Percentiles rank a stretch among this genome's conserved stretches.
Evolutionary conservation across 2,797 vertebrate species (phyloP).

Genomic region (Spondyliosoma cantharus): DNA sequence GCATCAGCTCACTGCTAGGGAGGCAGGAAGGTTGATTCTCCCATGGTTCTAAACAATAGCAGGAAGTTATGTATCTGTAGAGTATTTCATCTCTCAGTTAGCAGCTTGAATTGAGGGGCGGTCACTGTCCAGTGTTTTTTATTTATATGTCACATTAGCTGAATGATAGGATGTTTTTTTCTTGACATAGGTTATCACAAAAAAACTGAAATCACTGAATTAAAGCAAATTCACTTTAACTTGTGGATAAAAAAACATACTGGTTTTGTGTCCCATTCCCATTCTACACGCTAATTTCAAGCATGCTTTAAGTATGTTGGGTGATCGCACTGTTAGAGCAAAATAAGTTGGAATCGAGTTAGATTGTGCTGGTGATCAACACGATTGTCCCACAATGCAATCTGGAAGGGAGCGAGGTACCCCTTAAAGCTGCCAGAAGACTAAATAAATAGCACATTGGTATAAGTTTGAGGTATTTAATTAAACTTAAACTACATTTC

Average conservation of each 20-base stretch:
- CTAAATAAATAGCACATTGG: background rate
- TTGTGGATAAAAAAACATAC: background rate
- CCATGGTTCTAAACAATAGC: slow-evolving; percentile 72
- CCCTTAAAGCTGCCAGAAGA: background rate
- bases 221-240: background rate
- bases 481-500: too few species aligned
- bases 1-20: slow-evolving; percentile 9
- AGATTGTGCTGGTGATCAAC: background rate
- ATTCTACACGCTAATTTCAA: background rate
- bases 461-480: too few species aligned
- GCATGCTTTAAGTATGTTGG: too few species aligned
- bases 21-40: slow-evolving; percentile 66
- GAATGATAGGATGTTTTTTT: background rate
- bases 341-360: too few species aligned
- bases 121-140: background rate
- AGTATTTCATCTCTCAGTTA: background rate
- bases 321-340: background rate
- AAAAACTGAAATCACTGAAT: background rate
- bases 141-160: background rate
- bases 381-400: background rate
- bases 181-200: background rate
- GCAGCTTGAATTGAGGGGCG: background rate
- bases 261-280: background rate
- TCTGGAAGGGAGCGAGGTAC: background rate
- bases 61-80: slow-evolving; percentile 71